phyloP scores from a whole-genome alignment of 1,140 invertebrate species.

The Pogonomyrmex californicus region DNA sequence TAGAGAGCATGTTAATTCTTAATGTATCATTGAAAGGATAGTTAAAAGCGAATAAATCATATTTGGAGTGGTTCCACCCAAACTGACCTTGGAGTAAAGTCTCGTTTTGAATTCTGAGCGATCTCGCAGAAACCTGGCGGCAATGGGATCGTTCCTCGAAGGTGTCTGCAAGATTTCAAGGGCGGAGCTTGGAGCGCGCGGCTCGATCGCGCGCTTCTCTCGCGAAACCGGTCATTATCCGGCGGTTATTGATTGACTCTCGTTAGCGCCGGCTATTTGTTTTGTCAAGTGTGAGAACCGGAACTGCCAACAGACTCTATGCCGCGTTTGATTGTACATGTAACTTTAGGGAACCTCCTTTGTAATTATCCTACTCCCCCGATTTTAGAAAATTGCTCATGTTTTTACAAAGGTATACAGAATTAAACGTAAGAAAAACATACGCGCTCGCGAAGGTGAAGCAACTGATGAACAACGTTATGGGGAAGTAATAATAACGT shows the following conservation, averaged over 20 bases:
- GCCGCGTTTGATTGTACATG: not conserved
- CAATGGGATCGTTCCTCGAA: constrained; percentile 66
- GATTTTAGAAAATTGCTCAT: not conserved
- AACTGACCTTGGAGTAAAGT: constrained; percentile 60
- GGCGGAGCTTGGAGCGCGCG: constrained; percentile 77
- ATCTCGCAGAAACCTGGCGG: constrained; percentile 43
- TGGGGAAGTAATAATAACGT: constrained; percentile 35
- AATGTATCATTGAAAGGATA: constrained; percentile 28
- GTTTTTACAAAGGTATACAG: not conserved
- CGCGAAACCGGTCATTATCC: constrained; percentile 81
- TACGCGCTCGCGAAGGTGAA: not conserved
- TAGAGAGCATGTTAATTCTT: constrained; percentile 15
- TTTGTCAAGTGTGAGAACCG: constrained; percentile 79
- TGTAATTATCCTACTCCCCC: not conserved
- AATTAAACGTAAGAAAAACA: not conserved
- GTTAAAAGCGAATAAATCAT: constrained; percentile 55
- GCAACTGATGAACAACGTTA: constrained; percentile 49
- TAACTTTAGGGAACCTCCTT: not conserved
- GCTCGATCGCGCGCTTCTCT: constrained; percentile 76
- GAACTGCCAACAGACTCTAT: constrained; percentile 61
- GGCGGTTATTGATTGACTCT: constrained; percentile 82
- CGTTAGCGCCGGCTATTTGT: constrained; percentile 78
- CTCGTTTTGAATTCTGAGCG: constrained; percentile 53
- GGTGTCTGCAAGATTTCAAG: constrained; percentile 77
- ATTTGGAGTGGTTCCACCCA: not conserved